phyloP scores from a whole-genome alignment of 2,888 invertebrate species.

The Synanthedon andrenaeformis region DNA sequence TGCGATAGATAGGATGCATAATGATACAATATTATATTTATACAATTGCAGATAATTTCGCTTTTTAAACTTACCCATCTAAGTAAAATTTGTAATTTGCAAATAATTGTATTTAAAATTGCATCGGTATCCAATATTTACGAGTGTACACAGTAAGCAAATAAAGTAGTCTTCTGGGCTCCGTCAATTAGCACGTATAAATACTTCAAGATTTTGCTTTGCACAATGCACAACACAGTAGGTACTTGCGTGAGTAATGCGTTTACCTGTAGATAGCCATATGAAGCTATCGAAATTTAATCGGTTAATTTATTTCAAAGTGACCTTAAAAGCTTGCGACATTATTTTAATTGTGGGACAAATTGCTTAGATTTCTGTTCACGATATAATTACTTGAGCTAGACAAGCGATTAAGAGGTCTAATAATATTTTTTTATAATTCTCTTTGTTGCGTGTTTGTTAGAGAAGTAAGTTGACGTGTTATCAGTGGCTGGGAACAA shows the following conservation, averaged over 20 bases:
- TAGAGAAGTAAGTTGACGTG: too few species aligned
- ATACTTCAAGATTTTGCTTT: not conserved
- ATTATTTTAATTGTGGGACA: conserved; percentile 10
- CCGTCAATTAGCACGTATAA: not conserved
- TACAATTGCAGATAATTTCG: too few species aligned
- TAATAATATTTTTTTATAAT: not conserved
- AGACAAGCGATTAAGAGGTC: not conserved
- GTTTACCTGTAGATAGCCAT: conserved; percentile 7
- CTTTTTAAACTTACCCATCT: too few species aligned
- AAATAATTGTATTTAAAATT: too few species aligned
- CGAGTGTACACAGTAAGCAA: too few species aligned
- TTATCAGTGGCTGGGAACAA: too few species aligned
- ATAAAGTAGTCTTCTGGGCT: not conserved
- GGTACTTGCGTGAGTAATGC: not conserved
- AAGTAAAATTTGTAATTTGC: too few species aligned
- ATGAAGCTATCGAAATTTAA: conserved; percentile 14
- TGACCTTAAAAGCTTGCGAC: conserved; percentile 1
- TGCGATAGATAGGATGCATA: too few species aligned
- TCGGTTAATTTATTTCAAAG: conserved; percentile 12
- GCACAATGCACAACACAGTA: not conserved
- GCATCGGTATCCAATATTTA: too few species aligned
- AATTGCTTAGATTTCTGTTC: conserved; percentile 5
- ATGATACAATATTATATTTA: too few species aligned
- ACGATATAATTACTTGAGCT: not conserved
- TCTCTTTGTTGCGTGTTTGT: too few species aligned